Evolutionary conservation across 2,888 invertebrate genomes (phyloP).

Genomic region (Phengaris alcon): DNA sequence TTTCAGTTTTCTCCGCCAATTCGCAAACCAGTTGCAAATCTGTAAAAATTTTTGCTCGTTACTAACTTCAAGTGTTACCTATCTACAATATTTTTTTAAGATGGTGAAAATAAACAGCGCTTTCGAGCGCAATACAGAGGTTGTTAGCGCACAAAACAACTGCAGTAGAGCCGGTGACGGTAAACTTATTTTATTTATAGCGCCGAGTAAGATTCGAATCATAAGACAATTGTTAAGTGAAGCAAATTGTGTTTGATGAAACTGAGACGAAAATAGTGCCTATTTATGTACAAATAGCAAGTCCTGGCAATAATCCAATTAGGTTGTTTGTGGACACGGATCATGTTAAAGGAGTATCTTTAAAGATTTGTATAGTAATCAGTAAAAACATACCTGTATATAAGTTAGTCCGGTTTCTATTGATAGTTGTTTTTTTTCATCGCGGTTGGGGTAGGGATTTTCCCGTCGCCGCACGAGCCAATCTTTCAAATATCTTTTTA

Average conservation of each 20-base stretch:
- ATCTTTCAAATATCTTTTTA: slow-evolving; percentile 86
- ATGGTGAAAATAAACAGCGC: background rate
- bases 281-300: slow-evolving; percentile 76
- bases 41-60: slow-evolving; percentile 49
- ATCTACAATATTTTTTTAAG: background rate
- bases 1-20: slow-evolving; percentile 88
- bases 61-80: background rate
- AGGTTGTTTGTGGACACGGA: slow-evolving; percentile 69
- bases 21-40: slow-evolving; percentile 91
- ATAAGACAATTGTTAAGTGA: slow-evolving; percentile 32
- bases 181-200: slow-evolving; percentile 1
- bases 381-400: slow-evolving; percentile 81
- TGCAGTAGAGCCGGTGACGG: background rate
- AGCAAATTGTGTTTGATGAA: slow-evolving; percentile 57
- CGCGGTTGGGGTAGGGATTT: slow-evolving; percentile 88
- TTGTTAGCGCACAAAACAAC: background rate
- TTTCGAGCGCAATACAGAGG: background rate
- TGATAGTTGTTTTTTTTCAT: slow-evolving; percentile 86
- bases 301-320: slow-evolving; percentile 71
- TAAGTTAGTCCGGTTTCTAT: slow-evolving; percentile 87
- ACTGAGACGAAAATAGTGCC: slow-evolving; percentile 75
- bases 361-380: slow-evolving; percentile 32
- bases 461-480: slow-evolving; percentile 87
- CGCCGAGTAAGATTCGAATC: slow-evolving; percentile 15
- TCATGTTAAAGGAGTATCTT: slow-evolving; percentile 52